These are phyloP conservation scores for Rhodophaea formosa DNA, from an alignment of 2,888 invertebrate species.

Conservation along the genomic window DNA sequence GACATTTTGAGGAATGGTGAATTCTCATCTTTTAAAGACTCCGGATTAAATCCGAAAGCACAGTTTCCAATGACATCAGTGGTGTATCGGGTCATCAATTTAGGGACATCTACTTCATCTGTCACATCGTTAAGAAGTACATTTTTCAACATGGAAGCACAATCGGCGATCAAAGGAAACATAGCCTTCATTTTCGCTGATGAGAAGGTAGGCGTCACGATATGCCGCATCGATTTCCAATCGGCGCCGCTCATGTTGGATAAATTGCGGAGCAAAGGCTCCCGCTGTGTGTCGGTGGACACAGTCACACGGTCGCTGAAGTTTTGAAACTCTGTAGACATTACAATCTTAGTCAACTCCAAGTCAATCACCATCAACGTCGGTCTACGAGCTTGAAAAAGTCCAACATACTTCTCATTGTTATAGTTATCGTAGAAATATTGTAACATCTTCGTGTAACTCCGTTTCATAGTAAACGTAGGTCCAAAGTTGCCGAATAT, in stretches of 20 bases:
- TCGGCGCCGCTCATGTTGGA: constrained; percentile 73
- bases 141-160: constrained; percentile 56
- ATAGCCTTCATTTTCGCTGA: constrained; percentile 77
- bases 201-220: constrained; percentile 73
- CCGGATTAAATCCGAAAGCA: constrained; percentile 71
- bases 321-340: constrained; percentile 59
- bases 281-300: constrained; percentile 66
- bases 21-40: constrained; percentile 58
- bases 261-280: constrained; percentile 68
- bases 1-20: constrained; percentile 73
- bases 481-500: constrained; percentile 77
- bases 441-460: constrained; percentile 65
- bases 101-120: constrained; percentile 61
- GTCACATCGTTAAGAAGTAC: constrained; percentile 45
- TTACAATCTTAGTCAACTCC: constrained; percentile 61
- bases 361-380: constrained; percentile 67
- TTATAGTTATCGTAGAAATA: constrained; percentile 61
- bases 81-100: constrained; percentile 64
- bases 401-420: constrained; percentile 62
- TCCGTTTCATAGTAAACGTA: constrained; percentile 61
- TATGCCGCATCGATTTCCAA: constrained; percentile 72
- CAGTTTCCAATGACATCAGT: constrained; percentile 75
- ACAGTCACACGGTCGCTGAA: constrained; percentile 70
- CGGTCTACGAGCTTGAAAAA: constrained; percentile 73
- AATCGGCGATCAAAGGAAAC: constrained; percentile 70